A percentile compares a stretch with the other conserved stretches of the same genome.
These are phyloP conservation scores for Mormyrops boulengeri DNA, from an alignment of 2,797 vertebrate species.

Conservation along the genomic window DNA sequence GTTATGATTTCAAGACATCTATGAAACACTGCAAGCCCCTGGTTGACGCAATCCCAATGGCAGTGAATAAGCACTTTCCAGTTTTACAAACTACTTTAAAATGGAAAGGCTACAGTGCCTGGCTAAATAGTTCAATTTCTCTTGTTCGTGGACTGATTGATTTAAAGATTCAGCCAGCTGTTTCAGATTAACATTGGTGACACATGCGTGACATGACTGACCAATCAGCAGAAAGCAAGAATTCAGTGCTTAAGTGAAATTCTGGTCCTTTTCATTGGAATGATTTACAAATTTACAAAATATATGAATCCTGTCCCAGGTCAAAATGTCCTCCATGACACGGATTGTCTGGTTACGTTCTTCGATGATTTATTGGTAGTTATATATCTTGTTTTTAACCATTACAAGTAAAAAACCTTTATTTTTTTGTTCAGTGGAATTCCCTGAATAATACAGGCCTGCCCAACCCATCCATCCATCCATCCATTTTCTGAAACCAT, in stretches of 20 bases:
- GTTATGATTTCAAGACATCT: background rate
- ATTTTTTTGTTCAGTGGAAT: too few species aligned
- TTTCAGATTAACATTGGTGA: background rate
- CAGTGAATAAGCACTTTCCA: background rate
- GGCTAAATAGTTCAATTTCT: background rate
- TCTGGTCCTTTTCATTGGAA: background rate
- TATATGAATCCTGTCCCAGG: background rate
- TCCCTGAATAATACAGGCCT: too few species aligned
- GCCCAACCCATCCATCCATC: too few species aligned
- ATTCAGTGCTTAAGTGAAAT: background rate
- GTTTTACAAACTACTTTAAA: background rate
- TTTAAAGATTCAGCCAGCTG: background rate
- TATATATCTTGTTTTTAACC: background rate
- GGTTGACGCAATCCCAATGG: background rate
- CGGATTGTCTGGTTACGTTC: background rate
- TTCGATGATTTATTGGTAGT: background rate
- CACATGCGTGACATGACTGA: background rate
- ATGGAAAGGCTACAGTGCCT: background rate
- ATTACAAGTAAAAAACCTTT: background rate
- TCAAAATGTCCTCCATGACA: background rate
- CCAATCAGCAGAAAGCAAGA: background rate
- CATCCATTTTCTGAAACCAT: too few species aligned
- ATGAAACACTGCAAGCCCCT: background rate
- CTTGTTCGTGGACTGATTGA: background rate
- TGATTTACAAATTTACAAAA: background rate